A percentile compares a stretch with the other conserved stretches of the same genome.
These are phyloP conservation scores for Philypnodon macrostomus DNA, from an alignment of 2,797 vertebrate genomes.

Conservation along the genomic window DNA sequence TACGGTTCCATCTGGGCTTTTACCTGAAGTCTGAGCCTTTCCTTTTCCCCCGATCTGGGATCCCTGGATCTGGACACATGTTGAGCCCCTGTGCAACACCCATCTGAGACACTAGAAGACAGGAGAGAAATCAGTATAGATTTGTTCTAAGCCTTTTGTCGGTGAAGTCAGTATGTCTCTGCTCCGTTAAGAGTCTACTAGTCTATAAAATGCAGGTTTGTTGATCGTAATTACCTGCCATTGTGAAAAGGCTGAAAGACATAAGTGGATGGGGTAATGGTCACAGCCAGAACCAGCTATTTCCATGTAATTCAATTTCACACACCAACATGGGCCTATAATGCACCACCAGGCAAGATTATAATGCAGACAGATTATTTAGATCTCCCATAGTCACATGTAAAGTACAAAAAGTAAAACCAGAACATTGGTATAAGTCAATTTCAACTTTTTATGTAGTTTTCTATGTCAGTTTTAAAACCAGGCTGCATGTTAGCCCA, in stretches of 20 bases:
- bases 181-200: neutral
- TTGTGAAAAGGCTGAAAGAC: constrained; percentile 1
- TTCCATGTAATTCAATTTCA: neutral
- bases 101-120: constrained; percentile 91
- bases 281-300: neutral
- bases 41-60: constrained; percentile 96
- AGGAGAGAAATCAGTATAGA: neutral
- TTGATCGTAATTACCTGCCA: constrained; percentile 1
- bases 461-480: constrained; percentile 4
- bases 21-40: constrained; percentile 99
- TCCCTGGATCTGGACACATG: constrained; percentile 98
- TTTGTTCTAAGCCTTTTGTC: constrained; percentile 3
- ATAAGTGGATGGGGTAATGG: neutral
- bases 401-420: neutral
- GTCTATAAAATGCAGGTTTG: neutral
- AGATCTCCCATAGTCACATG: constrained; percentile 2
- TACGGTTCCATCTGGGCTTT: too few species aligned
- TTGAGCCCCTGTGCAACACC: constrained; percentile 97
- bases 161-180: neutral
- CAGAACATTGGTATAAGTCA: too few species aligned
- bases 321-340: neutral
- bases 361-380: neutral
- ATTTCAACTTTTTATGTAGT: neutral
- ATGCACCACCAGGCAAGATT: neutral
- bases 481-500: neutral